These are phyloP conservation scores for Petrolisthes manimaculis DNA, from an alignment of 2,888 invertebrate genomes.

Conservation along the genomic window DNA sequence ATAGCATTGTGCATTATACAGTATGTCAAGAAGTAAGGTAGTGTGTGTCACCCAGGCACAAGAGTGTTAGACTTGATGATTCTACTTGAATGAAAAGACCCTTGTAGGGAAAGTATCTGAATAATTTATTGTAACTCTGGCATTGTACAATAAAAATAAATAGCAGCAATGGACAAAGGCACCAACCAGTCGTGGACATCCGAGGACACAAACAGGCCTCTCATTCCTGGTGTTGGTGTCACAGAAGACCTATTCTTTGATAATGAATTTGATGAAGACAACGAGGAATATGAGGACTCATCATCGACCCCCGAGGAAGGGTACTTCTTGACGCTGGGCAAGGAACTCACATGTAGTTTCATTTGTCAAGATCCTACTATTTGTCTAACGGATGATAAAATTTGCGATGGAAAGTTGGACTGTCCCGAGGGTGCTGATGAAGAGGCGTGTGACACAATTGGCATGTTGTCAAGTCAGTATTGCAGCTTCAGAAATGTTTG, in stretches of 20 bases:
- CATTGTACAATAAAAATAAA: no score
- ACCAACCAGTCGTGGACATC: background rate
- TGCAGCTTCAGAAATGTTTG: background rate
- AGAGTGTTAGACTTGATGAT: background rate
- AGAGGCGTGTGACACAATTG: constrained; percentile 55
- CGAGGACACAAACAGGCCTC: background rate
- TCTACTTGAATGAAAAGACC: background rate
- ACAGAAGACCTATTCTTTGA: constrained; percentile 44
- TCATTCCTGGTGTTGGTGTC: constrained; percentile 3
- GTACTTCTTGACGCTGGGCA: constrained; percentile 25
- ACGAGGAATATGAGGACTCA: constrained; percentile 19
- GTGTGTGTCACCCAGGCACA: no score
- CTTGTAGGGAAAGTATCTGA: no score
- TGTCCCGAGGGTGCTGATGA: constrained; percentile 79
- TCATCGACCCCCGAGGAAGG: constrained; percentile 40
- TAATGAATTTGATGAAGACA: constrained; percentile 27
- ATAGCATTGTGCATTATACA: no score
- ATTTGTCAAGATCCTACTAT: constrained; percentile 74
- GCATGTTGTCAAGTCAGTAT: constrained; percentile 45
- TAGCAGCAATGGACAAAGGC: background rate
- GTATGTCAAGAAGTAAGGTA: no score
- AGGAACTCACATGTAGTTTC: constrained; percentile 67
- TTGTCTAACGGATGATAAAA: constrained; percentile 75
- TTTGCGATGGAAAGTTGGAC: constrained; percentile 76
- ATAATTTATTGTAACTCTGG: no score